Base-by-base conservation (phyloP, 2,888 invertebrate genomes). In the Rhopalosiphum nymphaeae region DNA sequence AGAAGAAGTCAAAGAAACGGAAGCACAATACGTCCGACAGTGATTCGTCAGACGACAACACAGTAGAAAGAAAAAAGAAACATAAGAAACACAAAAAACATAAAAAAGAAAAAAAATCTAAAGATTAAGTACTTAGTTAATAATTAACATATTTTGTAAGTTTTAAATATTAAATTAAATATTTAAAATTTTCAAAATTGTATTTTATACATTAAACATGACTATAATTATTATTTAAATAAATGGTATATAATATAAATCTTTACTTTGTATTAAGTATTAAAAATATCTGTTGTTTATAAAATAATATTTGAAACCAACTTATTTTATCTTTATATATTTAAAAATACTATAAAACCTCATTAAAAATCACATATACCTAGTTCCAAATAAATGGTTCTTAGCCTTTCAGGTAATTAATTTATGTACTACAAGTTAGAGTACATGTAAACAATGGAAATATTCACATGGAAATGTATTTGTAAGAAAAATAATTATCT, bases 1-100 rank as follows among this genome's bases (percentile, higher is more conserved):
- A 95, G 95, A 97, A 96, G 95, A 96, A 95, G 44, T 95, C 94
- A 94, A 95, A 95, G 95, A 94, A 94, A 87, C 94, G 94, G n/a
- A 94, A 94, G n/a, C 91, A 53, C n/a, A 87, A 87, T 5, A 89
- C 78, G 95, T 95, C 86, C 95, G 95, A 94, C 95, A 95, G 92
- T 84, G 95, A 92, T 95, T 95, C 56, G 95, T 95, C 78, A 95
- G 95, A 94, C 95, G 95, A 89, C 67, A 95, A 95, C 94, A 95
- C 95, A 21, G 95, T 96, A 88, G 95, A 95, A 10, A 95, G 95
- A n/a, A 95, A 95, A 91, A 95, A 95, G 91, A 95, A 95, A 86
- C 95, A 95, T 36, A 95, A 95, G n/a, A 95, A 95, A 89, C 90
- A 95, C 46, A 95, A 95, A 93, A 95, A 95, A 49, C 85, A 94